Percentiles rank a stretch among this genome's conserved stretches.
phyloP scores from a whole-genome alignment of 2,797 vertebrate genomes.

The Karalla daura region DNA sequence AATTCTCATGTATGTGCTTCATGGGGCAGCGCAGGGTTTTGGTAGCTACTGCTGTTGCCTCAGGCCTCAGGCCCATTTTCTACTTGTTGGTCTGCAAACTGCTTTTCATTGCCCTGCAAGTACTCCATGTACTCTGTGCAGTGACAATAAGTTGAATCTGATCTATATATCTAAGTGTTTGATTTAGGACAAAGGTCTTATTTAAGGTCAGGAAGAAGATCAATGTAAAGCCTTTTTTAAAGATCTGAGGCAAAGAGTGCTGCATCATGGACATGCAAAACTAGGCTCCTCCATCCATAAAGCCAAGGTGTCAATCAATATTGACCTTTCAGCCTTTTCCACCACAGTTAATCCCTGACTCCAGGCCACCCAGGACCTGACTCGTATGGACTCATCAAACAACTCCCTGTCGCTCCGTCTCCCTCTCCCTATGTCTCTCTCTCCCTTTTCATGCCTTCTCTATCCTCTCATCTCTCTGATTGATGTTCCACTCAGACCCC shows the following conservation, averaged over 20 bases:
- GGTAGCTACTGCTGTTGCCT: no score
- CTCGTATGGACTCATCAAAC: slow-evolving; percentile 74
- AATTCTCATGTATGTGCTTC: no score
- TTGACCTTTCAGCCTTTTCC: slow-evolving; percentile 74
- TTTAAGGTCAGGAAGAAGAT: slow-evolving; percentile 35
- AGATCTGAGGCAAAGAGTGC: slow-evolving; percentile 26
- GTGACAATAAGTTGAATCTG: slow-evolving; percentile 2
- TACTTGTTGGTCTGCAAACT: no score
- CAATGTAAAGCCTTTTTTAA: slow-evolving; percentile 40
- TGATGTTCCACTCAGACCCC: slow-evolving; percentile 57
- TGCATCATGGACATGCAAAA: slow-evolving; percentile 51
- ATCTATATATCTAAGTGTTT: slow-evolving; percentile 2
- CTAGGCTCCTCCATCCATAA: slow-evolving; percentile 32
- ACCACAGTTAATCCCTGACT: slow-evolving; percentile 66
- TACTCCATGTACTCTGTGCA: no score
- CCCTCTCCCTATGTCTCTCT: slow-evolving; percentile 45
- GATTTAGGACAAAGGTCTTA: slow-evolving; percentile 4
- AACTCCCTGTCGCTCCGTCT: slow-evolving; percentile 51
- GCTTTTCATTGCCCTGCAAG: no score
- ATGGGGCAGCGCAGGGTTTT: no score
- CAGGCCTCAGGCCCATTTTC: no score
- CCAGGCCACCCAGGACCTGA: slow-evolving; percentile 65
- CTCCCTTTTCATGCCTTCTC: slow-evolving; percentile 49
- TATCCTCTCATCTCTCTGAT: slow-evolving; percentile 65
- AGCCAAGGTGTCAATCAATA: slow-evolving; percentile 68